Evolutionary conservation across 2,888 invertebrate species (phyloP).

Genomic region (Dryocosmus kuriphilus): DNA sequence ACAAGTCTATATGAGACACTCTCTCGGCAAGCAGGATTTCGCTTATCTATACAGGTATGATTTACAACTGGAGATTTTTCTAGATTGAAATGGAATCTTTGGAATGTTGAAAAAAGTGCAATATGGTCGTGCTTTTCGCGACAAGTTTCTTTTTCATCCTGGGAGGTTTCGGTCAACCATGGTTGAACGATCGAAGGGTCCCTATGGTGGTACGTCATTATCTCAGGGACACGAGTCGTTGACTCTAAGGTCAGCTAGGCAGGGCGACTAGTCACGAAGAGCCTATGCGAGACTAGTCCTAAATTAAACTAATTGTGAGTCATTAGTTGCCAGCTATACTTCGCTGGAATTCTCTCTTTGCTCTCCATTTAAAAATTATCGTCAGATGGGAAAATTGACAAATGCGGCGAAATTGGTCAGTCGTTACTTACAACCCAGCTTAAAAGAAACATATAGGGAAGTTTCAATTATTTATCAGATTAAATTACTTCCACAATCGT

Average conservation of each 20-base stretch:
- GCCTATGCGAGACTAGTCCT: conserved; percentile 9
- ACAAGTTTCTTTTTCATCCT: conserved; percentile 17
- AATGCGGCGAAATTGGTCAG: not conserved
- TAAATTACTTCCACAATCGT: too few species aligned
- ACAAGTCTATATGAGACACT: too few species aligned
- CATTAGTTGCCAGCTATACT: conserved; percentile 23
- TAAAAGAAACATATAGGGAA: too few species aligned
- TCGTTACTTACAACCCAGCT: not conserved
- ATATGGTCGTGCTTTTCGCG: not conserved
- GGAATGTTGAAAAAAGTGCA: not conserved
- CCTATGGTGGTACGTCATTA: conserved; percentile 16
- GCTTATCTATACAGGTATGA: too few species aligned
- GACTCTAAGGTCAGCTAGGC: conserved; percentile 13
- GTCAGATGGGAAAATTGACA: not conserved
- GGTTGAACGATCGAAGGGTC: conserved; percentile 16
- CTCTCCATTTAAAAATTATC: conserved; percentile 14
- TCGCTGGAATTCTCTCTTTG: conserved; percentile 1
- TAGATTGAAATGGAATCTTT: not conserved
- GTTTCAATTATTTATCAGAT: too few species aligned
- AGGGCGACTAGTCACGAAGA: conserved; percentile 21
- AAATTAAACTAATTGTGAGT: conserved; percentile 32
- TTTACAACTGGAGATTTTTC: not conserved
- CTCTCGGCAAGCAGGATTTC: not conserved
- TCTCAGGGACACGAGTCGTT: conserved; percentile 25
- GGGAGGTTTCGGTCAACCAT: conserved; percentile 14